Percentiles rank a stretch among this genome's conserved stretches.
Evolutionary conservation across 2,888 invertebrate species (phyloP).

Genomic region (Monochamus alternatus): DNA sequence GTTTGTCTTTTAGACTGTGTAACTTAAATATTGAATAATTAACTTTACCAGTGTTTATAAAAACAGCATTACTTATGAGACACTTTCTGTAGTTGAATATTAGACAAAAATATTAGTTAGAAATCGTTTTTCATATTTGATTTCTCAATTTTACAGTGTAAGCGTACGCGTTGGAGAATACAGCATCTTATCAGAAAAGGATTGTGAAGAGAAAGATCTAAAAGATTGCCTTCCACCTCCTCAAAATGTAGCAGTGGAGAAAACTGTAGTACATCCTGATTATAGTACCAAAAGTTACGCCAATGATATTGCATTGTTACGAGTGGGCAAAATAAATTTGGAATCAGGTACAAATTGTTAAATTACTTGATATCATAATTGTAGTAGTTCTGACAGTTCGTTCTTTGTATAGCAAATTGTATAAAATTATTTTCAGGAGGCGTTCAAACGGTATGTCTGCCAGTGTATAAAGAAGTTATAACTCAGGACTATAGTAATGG

Average conservation of each 20-base stretch:
- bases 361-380: background rate
- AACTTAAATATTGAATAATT: no score
- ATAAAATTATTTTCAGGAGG: conserved; percentile 27
- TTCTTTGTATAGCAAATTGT: no score
- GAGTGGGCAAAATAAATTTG: conserved; percentile 19
- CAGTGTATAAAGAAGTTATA: conserved; percentile 56
- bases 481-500: conserved; percentile 71
- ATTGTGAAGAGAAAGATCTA: conserved; percentile 64
- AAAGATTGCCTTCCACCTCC: conserved; percentile 1
- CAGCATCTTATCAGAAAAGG: conserved; percentile 72
- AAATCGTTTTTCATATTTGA: no score
- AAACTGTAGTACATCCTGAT: background rate
- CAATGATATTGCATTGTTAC: conserved; percentile 17
- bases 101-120: no score
- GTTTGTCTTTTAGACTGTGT: no score
- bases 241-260: conserved; percentile 4
- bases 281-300: background rate
- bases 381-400: background rate
- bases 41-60: no score
- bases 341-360: background rate
- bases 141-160: conserved; percentile 33
- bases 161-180: conserved; percentile 47
- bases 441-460: conserved; percentile 71
- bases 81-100: no score
- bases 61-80: no score